Evolutionary conservation across 2,797 vertebrate species (phyloP), one percentile per base, ranked within the genome.

Genomic region (Australoheros facetus): DNA sequence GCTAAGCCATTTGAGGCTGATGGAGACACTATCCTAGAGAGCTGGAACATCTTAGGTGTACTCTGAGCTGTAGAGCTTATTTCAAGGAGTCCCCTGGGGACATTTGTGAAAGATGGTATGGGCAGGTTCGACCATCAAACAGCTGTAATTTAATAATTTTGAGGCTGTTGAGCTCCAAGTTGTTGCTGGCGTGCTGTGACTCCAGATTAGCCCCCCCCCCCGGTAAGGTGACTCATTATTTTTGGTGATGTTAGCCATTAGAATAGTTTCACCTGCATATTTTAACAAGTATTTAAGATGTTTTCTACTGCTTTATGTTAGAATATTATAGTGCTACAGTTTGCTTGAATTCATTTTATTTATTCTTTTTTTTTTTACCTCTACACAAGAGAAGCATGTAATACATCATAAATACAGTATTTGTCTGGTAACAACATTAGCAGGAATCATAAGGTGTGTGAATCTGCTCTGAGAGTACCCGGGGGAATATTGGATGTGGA

Each of bases 81-180:
- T 85, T 82, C 9, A 32, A 80, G 73, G 55, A 84, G 58, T 79
- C 78, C 89, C 86, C 32, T 1, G 7, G 75, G 82, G 77, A 80
- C 5, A n/a, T 88, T 91, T 88, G 81, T 79, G 37, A 62, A 80
- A 84, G 84, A 86, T 86, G 76, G 81, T 73, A 72, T 85, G 71
- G 71, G 71, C 73, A 83, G 80, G 78, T 92, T 88, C 80, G 78
- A 77, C 81, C 70, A 87, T 82, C 81, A 87, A 92, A 90, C 78
- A 90, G 85, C 70, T 87, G 90, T 90, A 84, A 86, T 85, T 89
- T 75, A 80, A 79, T 92, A 28, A 87, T 88, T 87, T 70, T 80
- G 75, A 86, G 83, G 77, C 81, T 75, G 82, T 79, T 71, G 73
- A 66, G 79, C 81, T 92, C 84, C 81, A 78, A 91, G 91, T 89